phyloP scores from a whole-genome alignment of 2,888 invertebrate species.

The Agrotis segetum region DNA sequence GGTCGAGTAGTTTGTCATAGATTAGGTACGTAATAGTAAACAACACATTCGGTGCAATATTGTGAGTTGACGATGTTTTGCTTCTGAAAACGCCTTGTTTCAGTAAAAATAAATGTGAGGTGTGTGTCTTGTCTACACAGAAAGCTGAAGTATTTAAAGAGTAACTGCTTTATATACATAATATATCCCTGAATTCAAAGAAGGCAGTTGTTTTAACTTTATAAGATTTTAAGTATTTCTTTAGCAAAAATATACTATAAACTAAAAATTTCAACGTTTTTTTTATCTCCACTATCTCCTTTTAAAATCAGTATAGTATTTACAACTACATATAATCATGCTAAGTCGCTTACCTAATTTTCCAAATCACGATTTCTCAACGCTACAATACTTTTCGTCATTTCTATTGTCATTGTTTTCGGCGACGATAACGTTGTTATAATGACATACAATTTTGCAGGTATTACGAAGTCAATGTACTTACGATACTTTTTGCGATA shows the following conservation, averaged over 20 bases:
- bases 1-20: constrained; percentile 15
- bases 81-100: neutral
- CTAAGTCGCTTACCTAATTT: neutral
- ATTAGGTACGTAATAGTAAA: neutral
- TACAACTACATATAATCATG: neutral
- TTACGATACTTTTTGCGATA: neutral
- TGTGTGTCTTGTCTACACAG: neutral
- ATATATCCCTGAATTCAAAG: neutral
- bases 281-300: neutral
- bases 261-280: neutral
- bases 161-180: no score
- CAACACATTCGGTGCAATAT: neutral
- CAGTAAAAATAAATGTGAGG: no score
- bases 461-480: neutral
- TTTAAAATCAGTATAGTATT: neutral
- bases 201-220: neutral
- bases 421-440: neutral
- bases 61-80: neutral
- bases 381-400: constrained; percentile 11
- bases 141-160: neutral
- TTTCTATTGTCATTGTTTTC: constrained; percentile 15
- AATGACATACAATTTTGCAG: constrained; percentile 20
- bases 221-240: neutral
- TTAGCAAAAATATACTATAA: neutral
- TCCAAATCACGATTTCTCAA: constrained; percentile 8